Evolutionary conservation across 2,113 vertebrate species (phyloP).

Genomic region (Orthonyx spaldingii): DNA sequence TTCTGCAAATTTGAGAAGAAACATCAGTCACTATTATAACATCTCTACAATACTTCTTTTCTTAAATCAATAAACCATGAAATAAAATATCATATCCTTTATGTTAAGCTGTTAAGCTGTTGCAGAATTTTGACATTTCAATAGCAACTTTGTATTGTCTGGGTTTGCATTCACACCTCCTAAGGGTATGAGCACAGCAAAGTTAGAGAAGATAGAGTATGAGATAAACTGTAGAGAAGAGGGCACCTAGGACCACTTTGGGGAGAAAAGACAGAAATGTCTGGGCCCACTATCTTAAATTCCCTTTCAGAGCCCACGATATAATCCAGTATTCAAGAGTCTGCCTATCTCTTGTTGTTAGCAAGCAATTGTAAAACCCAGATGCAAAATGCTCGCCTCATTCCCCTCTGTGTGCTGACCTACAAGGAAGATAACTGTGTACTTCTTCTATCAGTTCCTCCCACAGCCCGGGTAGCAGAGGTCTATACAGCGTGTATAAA

Average conservation of each 20-base stretch:
- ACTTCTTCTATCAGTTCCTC: slow-evolving; percentile 25
- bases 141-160: not conserved
- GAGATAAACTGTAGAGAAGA: not conserved
- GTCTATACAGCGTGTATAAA: not conserved
- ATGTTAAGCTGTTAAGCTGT: not conserved
- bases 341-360: not conserved
- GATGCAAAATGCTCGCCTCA: not conserved
- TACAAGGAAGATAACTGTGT: slow-evolving; percentile 28
- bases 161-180: not conserved
- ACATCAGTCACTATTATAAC: not conserved
- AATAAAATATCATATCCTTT: not conserved
- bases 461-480: not conserved
- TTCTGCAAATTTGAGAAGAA: not conserved
- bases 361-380: not conserved
- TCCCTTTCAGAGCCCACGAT: not conserved
- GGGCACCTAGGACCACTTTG: not conserved
- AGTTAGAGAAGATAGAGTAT: not conserved
- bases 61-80: not conserved
- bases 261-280: not conserved
- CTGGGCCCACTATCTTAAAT: not conserved
- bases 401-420: slow-evolving; percentile 15
- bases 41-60: not conserved
- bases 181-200: not conserved
- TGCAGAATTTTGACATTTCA: not conserved
- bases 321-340: not conserved